These are phyloP conservation scores for Linhomoeus sp. DNA, from an alignment of 2,888 invertebrate genomes.

Conservation along the genomic window DNA sequence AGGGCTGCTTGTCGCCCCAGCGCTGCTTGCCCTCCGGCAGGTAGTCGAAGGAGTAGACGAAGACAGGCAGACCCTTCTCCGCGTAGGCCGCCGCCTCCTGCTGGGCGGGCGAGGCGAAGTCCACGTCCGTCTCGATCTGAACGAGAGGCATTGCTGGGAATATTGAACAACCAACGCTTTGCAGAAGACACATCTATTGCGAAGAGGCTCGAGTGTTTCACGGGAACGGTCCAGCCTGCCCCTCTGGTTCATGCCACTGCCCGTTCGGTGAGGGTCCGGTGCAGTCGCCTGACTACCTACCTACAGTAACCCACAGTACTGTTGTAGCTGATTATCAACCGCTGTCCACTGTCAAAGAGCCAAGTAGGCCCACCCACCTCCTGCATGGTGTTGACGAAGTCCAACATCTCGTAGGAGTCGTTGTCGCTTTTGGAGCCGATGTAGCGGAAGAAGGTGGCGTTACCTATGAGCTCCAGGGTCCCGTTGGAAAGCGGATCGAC, in stretches of 20 bases:
- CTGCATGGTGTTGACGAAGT: constrained; percentile 11
- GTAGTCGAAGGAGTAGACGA: constrained; percentile 24
- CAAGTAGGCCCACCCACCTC: too few species aligned
- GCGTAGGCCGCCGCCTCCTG: constrained; percentile 19
- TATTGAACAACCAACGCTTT: neutral
- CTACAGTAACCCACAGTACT: too few species aligned
- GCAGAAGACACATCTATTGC: too few species aligned
- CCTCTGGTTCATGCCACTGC: too few species aligned
- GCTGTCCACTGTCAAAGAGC: too few species aligned
- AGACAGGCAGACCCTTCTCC: constrained; percentile 14
- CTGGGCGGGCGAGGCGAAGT: constrained; percentile 25
- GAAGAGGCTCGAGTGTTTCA: too few species aligned
- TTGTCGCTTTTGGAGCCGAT: neutral
- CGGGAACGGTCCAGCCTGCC: too few species aligned
- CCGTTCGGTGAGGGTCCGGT: too few species aligned
- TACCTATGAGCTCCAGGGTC: constrained; percentile 21
- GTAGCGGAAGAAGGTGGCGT: constrained; percentile 20
- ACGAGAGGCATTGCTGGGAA: neutral
- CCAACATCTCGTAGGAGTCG: constrained; percentile 6
- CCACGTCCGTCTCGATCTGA: constrained; percentile 25
- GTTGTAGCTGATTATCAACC: too few species aligned
- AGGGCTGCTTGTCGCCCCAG: constrained; percentile 14
- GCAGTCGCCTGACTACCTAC: too few species aligned
- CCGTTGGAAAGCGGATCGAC: constrained; percentile 13
- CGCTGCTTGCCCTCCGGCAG: constrained; percentile 19